These are phyloP conservation scores for Hypolimnas misippus DNA, from an alignment of 2,888 invertebrate species.

Conservation along the genomic window DNA sequence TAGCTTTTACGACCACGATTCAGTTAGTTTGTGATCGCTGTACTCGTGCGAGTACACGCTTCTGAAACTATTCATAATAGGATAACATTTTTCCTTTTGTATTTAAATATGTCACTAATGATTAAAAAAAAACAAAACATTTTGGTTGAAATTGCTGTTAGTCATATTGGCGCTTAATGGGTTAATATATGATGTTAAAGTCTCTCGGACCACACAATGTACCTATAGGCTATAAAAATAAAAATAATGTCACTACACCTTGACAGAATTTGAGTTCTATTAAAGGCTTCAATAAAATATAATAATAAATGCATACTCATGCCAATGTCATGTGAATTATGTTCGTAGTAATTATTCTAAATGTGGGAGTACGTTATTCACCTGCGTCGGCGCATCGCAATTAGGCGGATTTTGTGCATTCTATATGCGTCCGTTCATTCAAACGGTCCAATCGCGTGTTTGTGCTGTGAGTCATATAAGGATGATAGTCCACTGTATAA, in stretches of 20 bases:
- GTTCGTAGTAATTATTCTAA: conserved; percentile 38
- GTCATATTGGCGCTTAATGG: too few relatives aligned
- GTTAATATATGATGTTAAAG: conserved; percentile 20
- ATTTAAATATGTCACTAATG: too few relatives aligned
- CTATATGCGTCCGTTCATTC: conserved; percentile 54
- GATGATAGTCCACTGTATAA: conserved; percentile 1
- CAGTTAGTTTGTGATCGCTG: too few relatives aligned
- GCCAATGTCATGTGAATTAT: conserved; percentile 44
- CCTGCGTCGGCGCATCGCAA: conserved; percentile 50
- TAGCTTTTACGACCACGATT: too few relatives aligned
- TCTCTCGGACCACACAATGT: not conserved
- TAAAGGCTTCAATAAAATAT: conserved; percentile 31
- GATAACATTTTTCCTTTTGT: too few relatives aligned
- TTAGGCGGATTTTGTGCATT: conserved; percentile 33
- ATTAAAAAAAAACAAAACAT: too few relatives aligned
- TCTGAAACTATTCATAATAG: too few relatives aligned
- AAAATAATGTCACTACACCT: conserved; percentile 1
- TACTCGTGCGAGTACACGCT: too few relatives aligned
- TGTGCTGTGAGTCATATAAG: conserved; percentile 41
- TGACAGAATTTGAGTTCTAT: conserved; percentile 33
- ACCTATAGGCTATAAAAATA: too few relatives aligned
- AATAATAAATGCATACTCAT: conserved; percentile 37
- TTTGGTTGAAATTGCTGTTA: too few relatives aligned
- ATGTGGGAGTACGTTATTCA: conserved; percentile 41
- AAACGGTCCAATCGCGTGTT: conserved; percentile 49